Evolutionary conservation across 2,888 invertebrate species (phyloP).

Genomic region (Drosophila ustulata): DNA sequence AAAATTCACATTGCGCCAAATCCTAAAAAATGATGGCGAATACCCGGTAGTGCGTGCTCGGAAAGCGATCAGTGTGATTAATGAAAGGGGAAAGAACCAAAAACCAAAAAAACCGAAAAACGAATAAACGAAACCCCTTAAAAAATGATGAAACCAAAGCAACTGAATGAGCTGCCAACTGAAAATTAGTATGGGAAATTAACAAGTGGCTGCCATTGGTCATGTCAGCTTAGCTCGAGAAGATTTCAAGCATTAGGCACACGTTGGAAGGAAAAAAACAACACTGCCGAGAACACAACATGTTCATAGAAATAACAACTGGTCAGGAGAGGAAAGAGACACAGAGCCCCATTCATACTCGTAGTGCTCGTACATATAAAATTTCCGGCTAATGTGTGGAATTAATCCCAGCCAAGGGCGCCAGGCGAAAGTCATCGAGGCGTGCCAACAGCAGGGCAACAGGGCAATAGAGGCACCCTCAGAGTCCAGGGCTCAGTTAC

Average conservation of each 20-base stretch:
- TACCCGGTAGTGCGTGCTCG: conserved; percentile 70
- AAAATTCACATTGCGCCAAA: conserved; percentile 62
- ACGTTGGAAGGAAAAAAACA: conserved; percentile 29
- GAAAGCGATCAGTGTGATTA: conserved; percentile 81
- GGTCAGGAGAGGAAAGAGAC: not conserved
- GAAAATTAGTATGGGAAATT: conserved; percentile 75
- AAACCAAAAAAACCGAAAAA: conserved; percentile 29
- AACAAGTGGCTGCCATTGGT: conserved; percentile 78
- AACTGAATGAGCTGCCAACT: conserved; percentile 44
- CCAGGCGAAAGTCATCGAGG: conserved; percentile 55
- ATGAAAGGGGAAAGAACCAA: conserved; percentile 64
- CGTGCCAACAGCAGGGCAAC: conserved; percentile 37
- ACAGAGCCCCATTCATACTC: not conserved
- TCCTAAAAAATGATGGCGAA: conserved; percentile 80
- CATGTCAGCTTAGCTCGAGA: conserved; percentile 72
- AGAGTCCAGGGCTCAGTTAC: conserved; percentile 59
- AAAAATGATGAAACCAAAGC: conserved; percentile 38
- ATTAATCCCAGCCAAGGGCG: conserved; percentile 65
- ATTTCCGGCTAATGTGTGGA: conserved; percentile 70
- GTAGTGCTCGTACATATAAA: conserved; percentile 30
- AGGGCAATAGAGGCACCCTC: conserved; percentile 40
- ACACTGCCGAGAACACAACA: conserved; percentile 26
- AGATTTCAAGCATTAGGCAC: conserved; percentile 53
- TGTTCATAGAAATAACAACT: conserved; percentile 41
- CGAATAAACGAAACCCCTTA: conserved; percentile 14